These are phyloP conservation scores for Henricia sp. DNA, from an alignment of 53 echinoderm and acorn worm species.

Conservation along the genomic window DNA sequence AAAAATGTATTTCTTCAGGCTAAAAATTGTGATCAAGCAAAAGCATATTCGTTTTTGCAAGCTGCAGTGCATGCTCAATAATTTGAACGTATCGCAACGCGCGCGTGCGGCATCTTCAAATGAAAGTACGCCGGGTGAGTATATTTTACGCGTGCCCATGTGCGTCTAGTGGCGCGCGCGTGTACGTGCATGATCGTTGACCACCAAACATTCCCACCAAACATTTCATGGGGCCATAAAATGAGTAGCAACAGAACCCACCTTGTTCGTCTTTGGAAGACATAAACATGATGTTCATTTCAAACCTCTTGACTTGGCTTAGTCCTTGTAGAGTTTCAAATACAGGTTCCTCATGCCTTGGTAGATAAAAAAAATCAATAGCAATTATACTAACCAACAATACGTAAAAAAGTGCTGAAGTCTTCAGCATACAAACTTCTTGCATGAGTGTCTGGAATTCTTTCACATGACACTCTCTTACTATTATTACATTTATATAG, in stretches of 20 bases:
- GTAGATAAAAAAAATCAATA: not conserved
- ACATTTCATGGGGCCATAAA: not conserved
- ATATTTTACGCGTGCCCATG: not conserved
- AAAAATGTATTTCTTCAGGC: no score
- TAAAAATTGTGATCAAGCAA: no score
- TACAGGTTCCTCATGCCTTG: slow-evolving; percentile 73
- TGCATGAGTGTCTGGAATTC: not conserved
- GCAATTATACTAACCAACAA: not conserved
- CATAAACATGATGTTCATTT: slow-evolving; percentile 99
- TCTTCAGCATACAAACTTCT: not conserved
- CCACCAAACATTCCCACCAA: no score
- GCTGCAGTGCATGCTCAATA: no score
- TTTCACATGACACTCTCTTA: not conserved
- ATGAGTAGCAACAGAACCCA: no score
- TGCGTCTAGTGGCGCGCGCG: no score
- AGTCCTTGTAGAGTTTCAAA: slow-evolving; percentile 72
- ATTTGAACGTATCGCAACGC: no score
- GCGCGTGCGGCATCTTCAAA: no score
- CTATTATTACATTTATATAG: not conserved
- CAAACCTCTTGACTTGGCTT: slow-evolving; percentile 86
- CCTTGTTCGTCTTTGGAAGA: slow-evolving; percentile 93
- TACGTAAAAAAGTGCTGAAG: not conserved
- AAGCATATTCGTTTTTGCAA: no score
- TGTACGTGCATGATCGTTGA: no score
- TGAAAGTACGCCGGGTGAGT: no score